These are phyloP conservation scores for Xylocampa areola DNA, from an alignment of 2,888 invertebrate species.

Conservation along the genomic window DNA sequence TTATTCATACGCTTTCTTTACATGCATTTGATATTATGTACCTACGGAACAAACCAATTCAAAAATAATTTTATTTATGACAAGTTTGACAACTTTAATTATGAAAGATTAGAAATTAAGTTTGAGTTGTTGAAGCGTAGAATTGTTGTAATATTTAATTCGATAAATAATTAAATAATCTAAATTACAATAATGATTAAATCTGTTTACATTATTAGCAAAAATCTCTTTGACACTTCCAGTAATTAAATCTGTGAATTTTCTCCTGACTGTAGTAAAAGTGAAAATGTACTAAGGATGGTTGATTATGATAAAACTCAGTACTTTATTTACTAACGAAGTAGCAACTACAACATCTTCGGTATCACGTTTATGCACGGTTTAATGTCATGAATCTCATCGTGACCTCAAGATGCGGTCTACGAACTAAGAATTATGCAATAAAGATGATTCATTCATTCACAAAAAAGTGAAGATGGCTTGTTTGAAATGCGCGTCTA, in stretches of 20 bases:
- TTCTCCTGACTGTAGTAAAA: too few relatives aligned
- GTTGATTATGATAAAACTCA: too few relatives aligned
- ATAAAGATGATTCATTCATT: conserved; percentile 62
- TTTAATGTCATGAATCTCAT: conserved; percentile 50
- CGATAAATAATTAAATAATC: too few relatives aligned
- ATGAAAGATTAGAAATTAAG: too few relatives aligned
- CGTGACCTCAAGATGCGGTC: conserved; percentile 58
- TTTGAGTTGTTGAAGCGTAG: too few relatives aligned
- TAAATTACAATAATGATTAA: too few relatives aligned
- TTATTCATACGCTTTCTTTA: conserved; percentile 20
- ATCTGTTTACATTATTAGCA: too few relatives aligned
- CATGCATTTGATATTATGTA: not conserved
- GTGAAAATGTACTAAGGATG: too few relatives aligned
- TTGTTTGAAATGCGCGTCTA: not conserved
- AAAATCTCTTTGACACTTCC: too few relatives aligned
- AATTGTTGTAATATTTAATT: too few relatives aligned
- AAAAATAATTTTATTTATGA: not conserved
- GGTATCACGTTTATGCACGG: conserved; percentile 36
- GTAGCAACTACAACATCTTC: conserved; percentile 1
- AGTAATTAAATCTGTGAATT: too few relatives aligned
- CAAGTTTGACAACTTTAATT: not conserved
- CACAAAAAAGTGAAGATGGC: conserved; percentile 35
- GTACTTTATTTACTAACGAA: too few relatives aligned
- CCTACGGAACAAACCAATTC: not conserved
- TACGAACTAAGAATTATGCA: conserved; percentile 58